Evolutionary conservation across 2,888 invertebrate genomes (phyloP), one percentile per base, ranked within the genome.

Genomic region (Oscheius sp.): DNA sequence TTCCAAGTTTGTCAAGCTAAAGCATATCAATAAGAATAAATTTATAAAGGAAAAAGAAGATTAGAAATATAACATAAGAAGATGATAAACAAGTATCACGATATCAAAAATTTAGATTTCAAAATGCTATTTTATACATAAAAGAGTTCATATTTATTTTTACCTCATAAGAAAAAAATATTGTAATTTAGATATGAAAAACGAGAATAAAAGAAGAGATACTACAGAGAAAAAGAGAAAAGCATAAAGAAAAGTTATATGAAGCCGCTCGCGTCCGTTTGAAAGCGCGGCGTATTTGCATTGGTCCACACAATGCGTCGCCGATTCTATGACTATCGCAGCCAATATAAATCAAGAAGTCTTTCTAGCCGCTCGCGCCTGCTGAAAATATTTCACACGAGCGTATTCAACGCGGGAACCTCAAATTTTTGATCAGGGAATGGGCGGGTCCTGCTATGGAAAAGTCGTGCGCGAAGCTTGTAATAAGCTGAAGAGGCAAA

Each of bases 401-500:
- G 22, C 41, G 47, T 24, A 24, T 47, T 22, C 12, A 24, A 12
- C 12, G 47, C 47, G 47, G 22, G 5, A 47, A 47, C 5, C 2
- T 9, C 20, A 22, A 47, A 47, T 20, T 2, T 47, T 47, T 22
- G 47, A 47, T 24, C 17, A 24, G 47, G 2, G 47, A 6, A 22
- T 20, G 3, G 59, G 59, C 59, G 59, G 22, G 14, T 41, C 44
- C 28, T 1, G 2, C 50, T 22, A 12, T 12, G 28, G 30, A n/a
- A n/a, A n/a, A 22, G 49, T 22, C 20, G 22, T 20, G 14, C 8
- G 36, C 17, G 54, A 65, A 41, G 54, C 66, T 66, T 66, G 57
- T 67, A 67, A 59, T 47, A 67, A 38, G 65, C 36, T n/a, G 65
- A 65, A 65, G 65, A 56, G 65, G 54, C 65, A 63, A 50, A 49